Evolutionary conservation across 2,888 invertebrate species (phyloP).

Genomic region (Drosophila austrosaltans): DNA sequence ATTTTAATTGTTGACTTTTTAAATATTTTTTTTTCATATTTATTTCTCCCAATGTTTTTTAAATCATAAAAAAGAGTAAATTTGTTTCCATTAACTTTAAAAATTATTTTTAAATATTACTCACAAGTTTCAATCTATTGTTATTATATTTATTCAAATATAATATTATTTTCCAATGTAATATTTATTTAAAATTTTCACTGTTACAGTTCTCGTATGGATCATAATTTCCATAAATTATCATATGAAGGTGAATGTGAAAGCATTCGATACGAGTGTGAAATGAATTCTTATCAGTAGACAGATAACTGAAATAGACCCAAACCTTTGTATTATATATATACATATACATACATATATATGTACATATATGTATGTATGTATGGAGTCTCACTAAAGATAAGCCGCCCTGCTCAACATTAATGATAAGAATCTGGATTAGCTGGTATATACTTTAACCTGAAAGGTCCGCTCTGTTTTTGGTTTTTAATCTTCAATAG

Average conservation of each 20-base stretch:
- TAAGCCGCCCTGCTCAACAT: constrained; percentile 1
- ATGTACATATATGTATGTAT: background rate
- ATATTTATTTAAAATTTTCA: too few relatives aligned
- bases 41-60: too few relatives aligned
- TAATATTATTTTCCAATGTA: too few relatives aligned
- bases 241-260: background rate
- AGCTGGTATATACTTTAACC: background rate
- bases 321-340: background rate
- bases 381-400: background rate
- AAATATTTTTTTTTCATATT: too few relatives aligned
- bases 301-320: background rate
- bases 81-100: too few relatives aligned
- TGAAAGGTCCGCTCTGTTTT: background rate
- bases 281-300: background rate
- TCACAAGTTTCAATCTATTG: too few relatives aligned
- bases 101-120: too few relatives aligned
- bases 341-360: background rate
- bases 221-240: too few relatives aligned
- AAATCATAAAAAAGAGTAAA: too few relatives aligned
- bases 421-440: constrained; percentile 6
- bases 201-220: too few relatives aligned
- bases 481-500: background rate
- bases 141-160: too few relatives aligned
- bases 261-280: background rate
- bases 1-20: too few relatives aligned